These are phyloP conservation scores for Pasiphila rectangulata DNA, from an alignment of 2,888 invertebrate genomes.

Conservation along the genomic window DNA sequence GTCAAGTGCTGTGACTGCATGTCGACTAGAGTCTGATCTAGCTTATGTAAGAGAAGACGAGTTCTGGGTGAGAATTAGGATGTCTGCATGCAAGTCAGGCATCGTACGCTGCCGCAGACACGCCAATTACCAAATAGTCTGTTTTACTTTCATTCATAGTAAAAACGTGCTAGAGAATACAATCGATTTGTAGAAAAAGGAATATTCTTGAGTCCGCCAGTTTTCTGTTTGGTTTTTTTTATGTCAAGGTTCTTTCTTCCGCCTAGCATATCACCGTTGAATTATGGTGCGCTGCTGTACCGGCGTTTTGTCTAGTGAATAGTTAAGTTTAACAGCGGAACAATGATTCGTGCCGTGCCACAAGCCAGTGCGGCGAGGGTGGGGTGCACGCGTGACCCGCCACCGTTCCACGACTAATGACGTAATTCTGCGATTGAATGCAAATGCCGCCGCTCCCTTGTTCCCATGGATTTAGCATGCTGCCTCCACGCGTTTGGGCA, in stretches of 20 bases:
- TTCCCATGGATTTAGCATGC: constrained; percentile 28
- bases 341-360: constrained; percentile 1
- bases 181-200: too few species aligned
- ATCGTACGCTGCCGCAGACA: constrained; percentile 10
- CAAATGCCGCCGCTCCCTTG: constrained; percentile 25
- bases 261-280: too few species aligned
- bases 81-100: constrained; percentile 10
- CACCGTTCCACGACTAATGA: constrained; percentile 22
- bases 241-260: too few species aligned
- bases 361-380: neutral
- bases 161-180: neutral
- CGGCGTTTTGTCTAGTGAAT: neutral
- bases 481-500: constrained; percentile 15
- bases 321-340: neutral
- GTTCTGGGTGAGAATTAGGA: constrained; percentile 18
- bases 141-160: constrained; percentile 8
- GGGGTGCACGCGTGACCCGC: constrained; percentile 10
- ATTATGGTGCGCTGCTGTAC: too few species aligned
- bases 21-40: neutral
- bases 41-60: constrained; percentile 14
- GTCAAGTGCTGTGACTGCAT: neutral
- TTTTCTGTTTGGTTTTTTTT: too few species aligned
- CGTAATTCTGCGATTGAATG: constrained; percentile 27
- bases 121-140: constrained; percentile 10
- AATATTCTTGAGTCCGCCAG: too few species aligned